phyloP scores from a whole-genome alignment of 2,888 invertebrate genomes.

The Cryptus viduatorius region DNA sequence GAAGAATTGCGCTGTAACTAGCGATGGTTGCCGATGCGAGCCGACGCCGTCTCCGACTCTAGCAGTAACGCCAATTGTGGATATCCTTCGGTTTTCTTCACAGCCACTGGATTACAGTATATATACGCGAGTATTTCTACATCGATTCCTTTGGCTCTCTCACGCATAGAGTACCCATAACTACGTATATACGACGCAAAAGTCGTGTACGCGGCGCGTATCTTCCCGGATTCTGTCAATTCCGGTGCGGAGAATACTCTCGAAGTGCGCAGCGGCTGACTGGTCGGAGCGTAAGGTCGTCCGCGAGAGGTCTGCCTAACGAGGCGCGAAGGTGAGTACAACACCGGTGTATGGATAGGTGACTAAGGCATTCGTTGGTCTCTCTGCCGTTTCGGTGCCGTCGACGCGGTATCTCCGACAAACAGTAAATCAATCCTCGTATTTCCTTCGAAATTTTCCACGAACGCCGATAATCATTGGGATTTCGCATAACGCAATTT shows the following conservation, averaged over 20 bases:
- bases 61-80: constrained; percentile 49
- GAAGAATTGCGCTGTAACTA: neutral
- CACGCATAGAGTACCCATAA: constrained; percentile 5
- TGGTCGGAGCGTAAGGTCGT: constrained; percentile 63
- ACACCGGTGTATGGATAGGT: constrained; percentile 23
- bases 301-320: constrained; percentile 56
- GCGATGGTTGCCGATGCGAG: constrained; percentile 47
- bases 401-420: constrained; percentile 6
- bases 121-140: constrained; percentile 21
- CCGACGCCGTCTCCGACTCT: neutral
- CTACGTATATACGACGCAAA: constrained; percentile 25
- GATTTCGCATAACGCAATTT: neutral
- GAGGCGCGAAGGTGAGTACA: constrained; percentile 67
- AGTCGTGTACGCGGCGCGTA: constrained; percentile 66
- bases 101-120: constrained; percentile 50
- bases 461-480: neutral
- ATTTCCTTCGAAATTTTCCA: neutral
- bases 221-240: constrained; percentile 73
- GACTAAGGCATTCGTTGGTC: neutral
- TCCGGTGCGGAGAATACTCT: constrained; percentile 37
- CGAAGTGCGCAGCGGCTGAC: constrained; percentile 44
- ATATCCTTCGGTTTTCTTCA: constrained; percentile 57
- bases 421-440: constrained; percentile 28
- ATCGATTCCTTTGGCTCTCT: constrained; percentile 41
- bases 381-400: constrained; percentile 28